Evolutionary conservation across 2,113 vertebrate genomes (phyloP), one percentile per base, ranked within the genome.

Genomic region (Miniopterus natalensis): DNA sequence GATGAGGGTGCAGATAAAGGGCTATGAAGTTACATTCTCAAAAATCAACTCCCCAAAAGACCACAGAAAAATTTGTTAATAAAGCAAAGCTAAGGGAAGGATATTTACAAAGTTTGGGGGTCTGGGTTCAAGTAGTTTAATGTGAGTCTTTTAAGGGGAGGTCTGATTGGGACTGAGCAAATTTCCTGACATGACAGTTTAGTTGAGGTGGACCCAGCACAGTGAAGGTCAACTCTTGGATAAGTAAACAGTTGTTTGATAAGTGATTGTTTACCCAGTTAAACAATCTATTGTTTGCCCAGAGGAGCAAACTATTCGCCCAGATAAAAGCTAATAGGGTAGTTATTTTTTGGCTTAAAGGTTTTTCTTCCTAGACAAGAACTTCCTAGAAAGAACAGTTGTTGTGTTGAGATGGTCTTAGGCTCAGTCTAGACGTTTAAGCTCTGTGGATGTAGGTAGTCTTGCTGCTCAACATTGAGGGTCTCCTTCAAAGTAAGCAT

Each of bases 371-470:
- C 49, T 29, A 91, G 40, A 80, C 23, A 77, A 85, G n/a, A 81
- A 93, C 91, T 91, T 93, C 78, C 65, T 90, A 11, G 27, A 47
- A 94, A 97, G n/a, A 88, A 57, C 1, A 90, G 47, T 4, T 77
- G 55, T 80, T 21, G 5, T 68, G 20, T 78, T 77, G 79, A 68
- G 20, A 86, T 27, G 10, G 36, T 86, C 53, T 53, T 29, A 53
- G 55, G 53, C 45, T 68, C 47, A 66, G 27, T 36, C 49, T 29
- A 49, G n/a, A 88, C 29, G 23, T 20, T 25, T 51, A 63, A 74
- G 18, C 51, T 93, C 21, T 25, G 23, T 36, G 2, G 2, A 4
- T 25, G 11, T 18, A 51, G 3, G 9, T 57, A 8, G 36, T 29
- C 57, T 91, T 47, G n/a, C 18, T 55, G 57, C 25, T 42, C 83